Conservation (phyloP, 1,140 invertebrate genomes). For the Papilio dardanus region DNA sequence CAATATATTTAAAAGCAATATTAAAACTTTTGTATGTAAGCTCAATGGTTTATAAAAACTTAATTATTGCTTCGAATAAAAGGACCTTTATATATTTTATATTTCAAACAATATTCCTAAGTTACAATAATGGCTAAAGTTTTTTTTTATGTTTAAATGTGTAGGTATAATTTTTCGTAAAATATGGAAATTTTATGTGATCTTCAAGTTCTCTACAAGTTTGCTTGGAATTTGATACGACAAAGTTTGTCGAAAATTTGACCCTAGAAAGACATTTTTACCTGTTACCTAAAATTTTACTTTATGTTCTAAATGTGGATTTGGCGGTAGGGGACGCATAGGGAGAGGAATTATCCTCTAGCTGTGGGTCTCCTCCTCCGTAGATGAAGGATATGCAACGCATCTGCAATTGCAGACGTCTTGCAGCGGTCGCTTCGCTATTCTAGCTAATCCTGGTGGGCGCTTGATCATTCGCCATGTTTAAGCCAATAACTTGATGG, state of each 20-base stretch:
- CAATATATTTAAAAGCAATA: not conserved
- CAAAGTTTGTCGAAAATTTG: not conserved
- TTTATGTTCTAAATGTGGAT: too few relatives aligned
- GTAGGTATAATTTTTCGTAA: constrained; percentile 4
- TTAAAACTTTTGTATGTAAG: not conserved
- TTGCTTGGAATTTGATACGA: not conserved
- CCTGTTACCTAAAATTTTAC: not conserved
- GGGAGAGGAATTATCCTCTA: too few relatives aligned
- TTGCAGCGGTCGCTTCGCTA: too few relatives aligned
- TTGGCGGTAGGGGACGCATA: too few relatives aligned
- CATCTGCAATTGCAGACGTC: too few relatives aligned
- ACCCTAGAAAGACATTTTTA: not conserved
- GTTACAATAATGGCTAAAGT: constrained; percentile 1
- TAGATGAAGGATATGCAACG: too few relatives aligned
- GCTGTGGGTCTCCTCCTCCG: too few relatives aligned
- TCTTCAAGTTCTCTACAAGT: constrained; percentile 9
- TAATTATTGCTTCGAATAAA: not conserved
- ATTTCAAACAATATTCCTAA: constrained; percentile 1
- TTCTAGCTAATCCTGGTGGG: too few relatives aligned
- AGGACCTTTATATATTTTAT: not conserved
- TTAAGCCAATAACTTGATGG: too few relatives aligned
- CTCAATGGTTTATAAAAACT: not conserved
- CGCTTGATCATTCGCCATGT: too few relatives aligned
- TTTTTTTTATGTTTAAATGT: not conserved
- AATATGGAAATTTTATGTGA: constrained; percentile 16